Percentiles rank a stretch among this genome's conserved stretches.
Conservation (phyloP, 2,888 invertebrate genomes). For the Drosophila peninsularis region DNA sequence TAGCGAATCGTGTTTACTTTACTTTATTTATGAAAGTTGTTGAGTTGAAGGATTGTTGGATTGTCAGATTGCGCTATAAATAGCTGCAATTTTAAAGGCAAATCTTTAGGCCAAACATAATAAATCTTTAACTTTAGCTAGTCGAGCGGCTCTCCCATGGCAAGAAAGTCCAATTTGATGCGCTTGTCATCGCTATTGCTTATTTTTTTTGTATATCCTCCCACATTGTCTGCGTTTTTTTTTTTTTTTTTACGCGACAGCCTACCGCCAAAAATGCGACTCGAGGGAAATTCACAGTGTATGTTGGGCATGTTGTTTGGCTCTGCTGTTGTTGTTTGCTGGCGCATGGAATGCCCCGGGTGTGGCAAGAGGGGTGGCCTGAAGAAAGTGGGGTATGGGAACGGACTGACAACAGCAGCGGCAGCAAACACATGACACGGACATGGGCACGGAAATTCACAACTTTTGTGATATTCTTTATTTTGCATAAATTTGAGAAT, state of each 20-base stretch:
- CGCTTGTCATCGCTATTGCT: constrained; percentile 43
- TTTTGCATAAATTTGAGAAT: constrained; percentile 73
- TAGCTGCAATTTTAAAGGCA: constrained; percentile 48
- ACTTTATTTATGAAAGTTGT: constrained; percentile 58
- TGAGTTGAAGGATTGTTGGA: constrained; percentile 22
- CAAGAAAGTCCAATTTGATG: constrained; percentile 53
- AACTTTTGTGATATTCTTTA: constrained; percentile 75
- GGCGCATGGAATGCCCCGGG: constrained; percentile 9
- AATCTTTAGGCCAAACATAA: constrained; percentile 28
- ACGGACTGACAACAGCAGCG: constrained; percentile 22
- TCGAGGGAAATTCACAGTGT: constrained; percentile 72
- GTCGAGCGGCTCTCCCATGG: constrained; percentile 1
- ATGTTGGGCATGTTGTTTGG: constrained; percentile 29
- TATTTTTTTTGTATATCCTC: too few species aligned
- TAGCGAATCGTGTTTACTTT: constrained; percentile 2
- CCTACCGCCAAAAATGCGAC: constrained; percentile 56
- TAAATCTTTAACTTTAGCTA: constrained; percentile 49
- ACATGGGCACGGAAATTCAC: constrained; percentile 54
- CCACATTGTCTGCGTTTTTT: background rate
- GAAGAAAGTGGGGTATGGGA: background rate
- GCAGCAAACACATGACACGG: constrained; percentile 62
- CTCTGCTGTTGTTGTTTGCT: constrained; percentile 39
- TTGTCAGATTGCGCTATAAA: constrained; percentile 49
- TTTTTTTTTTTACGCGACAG: background rate
- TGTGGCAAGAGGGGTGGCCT: background rate